Percentiles rank a stretch among this genome's conserved stretches.
phyloP scores from a whole-genome alignment of 2,113 vertebrate species.

The Charina bottae region DNA sequence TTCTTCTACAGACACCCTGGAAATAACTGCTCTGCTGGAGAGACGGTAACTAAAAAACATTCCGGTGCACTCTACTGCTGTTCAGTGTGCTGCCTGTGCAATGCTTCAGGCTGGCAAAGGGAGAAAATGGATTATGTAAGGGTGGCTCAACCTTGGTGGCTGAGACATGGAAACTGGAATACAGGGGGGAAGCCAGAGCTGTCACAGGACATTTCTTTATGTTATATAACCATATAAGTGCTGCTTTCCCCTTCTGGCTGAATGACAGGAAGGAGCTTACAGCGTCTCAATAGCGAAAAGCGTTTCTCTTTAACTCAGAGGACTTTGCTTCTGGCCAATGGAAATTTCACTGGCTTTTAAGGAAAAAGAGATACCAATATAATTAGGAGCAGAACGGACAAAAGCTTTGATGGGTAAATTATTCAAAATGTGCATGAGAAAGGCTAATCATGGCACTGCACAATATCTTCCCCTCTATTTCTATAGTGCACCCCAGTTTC shows the following conservation, averaged over 20 bases:
- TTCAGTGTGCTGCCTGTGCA: not conserved
- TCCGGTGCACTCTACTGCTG: not conserved
- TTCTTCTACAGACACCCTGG: not conserved
- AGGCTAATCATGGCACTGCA: not conserved
- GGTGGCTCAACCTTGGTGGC: not conserved
- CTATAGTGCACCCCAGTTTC: not conserved
- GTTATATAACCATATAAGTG: not conserved
- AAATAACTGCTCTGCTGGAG: not conserved
- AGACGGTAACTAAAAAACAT: not conserved
- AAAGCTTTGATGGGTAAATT: not conserved
- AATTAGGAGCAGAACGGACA: not conserved
- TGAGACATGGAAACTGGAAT: fast-evolving
- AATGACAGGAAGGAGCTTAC: not conserved
- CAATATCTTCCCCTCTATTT: not conserved
- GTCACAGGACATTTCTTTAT: not conserved
- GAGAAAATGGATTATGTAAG: not conserved
- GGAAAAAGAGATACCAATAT: not conserved
- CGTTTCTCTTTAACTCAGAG: not conserved
- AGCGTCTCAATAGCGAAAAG: not conserved
- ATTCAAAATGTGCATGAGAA: not conserved
- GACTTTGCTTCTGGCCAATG: not conserved
- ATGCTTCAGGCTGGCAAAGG: not conserved
- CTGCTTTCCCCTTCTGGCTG: not conserved
- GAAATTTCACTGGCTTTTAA: not conserved
- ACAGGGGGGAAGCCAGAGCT: not conserved